Evolutionary conservation across 1,140 invertebrate genomes (phyloP), one percentile per base, ranked within the genome.

Genomic region (Portunus trituberculatus): DNA sequence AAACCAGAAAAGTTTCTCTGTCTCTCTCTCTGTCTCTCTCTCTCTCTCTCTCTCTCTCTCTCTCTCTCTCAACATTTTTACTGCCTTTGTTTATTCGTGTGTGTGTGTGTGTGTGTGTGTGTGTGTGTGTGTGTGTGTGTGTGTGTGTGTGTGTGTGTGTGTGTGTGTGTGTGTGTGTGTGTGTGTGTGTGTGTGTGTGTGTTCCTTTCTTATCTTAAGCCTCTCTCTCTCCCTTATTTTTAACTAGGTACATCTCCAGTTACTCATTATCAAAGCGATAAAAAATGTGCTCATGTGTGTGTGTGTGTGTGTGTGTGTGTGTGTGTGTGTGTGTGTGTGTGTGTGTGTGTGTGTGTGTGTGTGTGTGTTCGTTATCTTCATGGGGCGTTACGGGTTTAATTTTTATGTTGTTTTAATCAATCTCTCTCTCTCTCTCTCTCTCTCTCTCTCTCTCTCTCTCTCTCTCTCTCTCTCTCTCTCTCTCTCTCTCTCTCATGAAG

Each of bases 391-490:
- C 6, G 16, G 10, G 25, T 45, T 52, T 28, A 28, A 14, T 90
- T 28, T 48, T 52, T 39, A 39, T 90, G 88, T 45, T 52, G 39
- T 90, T 46, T 88, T n/a, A 25, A 25, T 48, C 88, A 48, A 0
- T 39, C 39, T 28, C 25, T 90, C n/a, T 48, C 32, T 48, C 39
- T 39, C 39, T 25, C 88, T 48, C 88, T 39, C 88, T 48, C 39
- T 25, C 39, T 39, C 87, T 48, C 29, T 29, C 28, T 48, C 87
- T n/a, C 87, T 25, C 88, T 90, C 88, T 90, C 88, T 90, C 88
- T 90, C 88, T 90, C 88, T 90, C 88, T 90, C 88, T 90, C 88
- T 90, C 88, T 90, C 88, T 90, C 88, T 48, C 87, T 89, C 87
- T 46, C 87, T 46, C 87, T 89, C 31, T 46, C 87, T 46, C 87